Percentiles rank a stretch among this genome's conserved stretches.
Evolutionary conservation across 2,113 vertebrate species (phyloP).

Genomic region (Chionodraco myersi): DNA sequence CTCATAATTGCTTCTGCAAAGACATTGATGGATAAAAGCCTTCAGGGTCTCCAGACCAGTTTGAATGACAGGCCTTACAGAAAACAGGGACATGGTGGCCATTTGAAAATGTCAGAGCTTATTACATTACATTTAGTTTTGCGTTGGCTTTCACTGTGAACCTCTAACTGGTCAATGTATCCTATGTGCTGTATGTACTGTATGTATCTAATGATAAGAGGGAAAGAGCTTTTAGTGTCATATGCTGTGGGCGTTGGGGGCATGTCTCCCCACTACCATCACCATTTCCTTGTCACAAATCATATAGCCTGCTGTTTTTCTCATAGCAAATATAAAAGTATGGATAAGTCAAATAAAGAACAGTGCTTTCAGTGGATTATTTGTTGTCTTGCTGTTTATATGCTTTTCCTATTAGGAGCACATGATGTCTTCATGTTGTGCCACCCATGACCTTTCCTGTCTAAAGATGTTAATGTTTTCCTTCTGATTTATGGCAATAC

Average conservation of each 20-base stretch:
- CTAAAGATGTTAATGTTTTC: no score
- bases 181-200: no score
- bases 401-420: background rate
- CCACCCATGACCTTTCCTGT: background rate
- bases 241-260: background rate
- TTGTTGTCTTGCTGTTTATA: background rate
- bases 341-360: background rate
- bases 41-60: constrained; percentile 33
- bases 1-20: constrained; percentile 65
- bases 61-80: constrained; percentile 35
- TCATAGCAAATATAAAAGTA: background rate
- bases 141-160: background rate
- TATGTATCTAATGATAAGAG: background rate
- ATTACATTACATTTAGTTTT: constrained; percentile 20
- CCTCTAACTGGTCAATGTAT: background rate
- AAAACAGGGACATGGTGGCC: constrained; percentile 20
- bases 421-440: background rate
- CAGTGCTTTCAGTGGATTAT: no score
- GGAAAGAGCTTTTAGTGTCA: background rate
- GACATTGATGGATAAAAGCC: constrained; percentile 62
- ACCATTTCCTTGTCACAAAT: background rate
- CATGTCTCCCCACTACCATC: background rate
- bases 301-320: background rate
- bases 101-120: constrained; percentile 4
- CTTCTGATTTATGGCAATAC: background rate